These are phyloP conservation scores for Clinocottus analis DNA, from an alignment of 2,113 vertebrate species.

Conservation along the genomic window DNA sequence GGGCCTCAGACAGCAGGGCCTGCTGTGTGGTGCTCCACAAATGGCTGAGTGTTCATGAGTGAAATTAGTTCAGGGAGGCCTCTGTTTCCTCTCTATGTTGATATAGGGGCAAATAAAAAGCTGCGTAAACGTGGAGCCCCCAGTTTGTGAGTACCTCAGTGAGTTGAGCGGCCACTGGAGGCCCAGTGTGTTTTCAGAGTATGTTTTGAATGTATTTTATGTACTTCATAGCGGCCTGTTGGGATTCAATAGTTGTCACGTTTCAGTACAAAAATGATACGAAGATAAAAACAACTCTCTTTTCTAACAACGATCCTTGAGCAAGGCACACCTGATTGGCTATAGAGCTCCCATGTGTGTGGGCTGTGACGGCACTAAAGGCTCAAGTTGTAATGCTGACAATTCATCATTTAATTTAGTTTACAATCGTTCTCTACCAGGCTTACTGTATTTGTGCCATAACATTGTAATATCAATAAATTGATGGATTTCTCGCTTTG, in stretches of 20 bases:
- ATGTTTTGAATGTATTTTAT: slow-evolving; percentile 9
- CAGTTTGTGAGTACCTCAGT: slow-evolving; percentile 41
- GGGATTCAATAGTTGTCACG: background rate
- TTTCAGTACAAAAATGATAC: background rate
- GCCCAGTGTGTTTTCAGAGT: slow-evolving; percentile 10
- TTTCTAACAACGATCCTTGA: background rate
- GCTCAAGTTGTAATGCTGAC: no score
- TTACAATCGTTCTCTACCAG: background rate
- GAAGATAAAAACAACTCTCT: background rate
- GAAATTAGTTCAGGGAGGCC: slow-evolving; percentile 73
- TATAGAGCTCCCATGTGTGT: background rate
- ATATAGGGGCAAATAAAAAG: slow-evolving; percentile 72
- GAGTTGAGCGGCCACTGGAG: slow-evolving; percentile 29
- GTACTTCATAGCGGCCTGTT: background rate
- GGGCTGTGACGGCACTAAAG: background rate
- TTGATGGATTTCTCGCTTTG: background rate
- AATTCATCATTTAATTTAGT: background rate
- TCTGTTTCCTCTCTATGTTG: slow-evolving; percentile 71
- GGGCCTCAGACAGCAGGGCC: slow-evolving; percentile 66
- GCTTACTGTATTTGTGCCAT: background rate
- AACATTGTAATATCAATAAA: background rate
- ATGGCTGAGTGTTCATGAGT: slow-evolving; percentile 75
- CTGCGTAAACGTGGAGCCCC: slow-evolving; percentile 49
- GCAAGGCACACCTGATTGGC: background rate
- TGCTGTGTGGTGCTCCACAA: slow-evolving; percentile 74